phyloP scores from a whole-genome alignment of 2,113 vertebrate genomes.

The Phainopepla nitens region DNA sequence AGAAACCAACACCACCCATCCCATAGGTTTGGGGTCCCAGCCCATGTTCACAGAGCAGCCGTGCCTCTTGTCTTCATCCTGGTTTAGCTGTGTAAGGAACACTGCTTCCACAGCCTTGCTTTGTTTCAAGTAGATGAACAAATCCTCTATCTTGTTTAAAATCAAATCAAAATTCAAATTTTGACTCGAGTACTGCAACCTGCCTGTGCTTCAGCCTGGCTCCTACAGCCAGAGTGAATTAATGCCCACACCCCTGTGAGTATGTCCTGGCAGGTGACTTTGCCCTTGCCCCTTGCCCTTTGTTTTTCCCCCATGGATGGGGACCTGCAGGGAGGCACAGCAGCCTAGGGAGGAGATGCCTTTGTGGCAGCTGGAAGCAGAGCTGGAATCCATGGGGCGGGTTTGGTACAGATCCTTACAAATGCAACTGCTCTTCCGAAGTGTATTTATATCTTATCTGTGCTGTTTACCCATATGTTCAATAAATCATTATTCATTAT shows the following conservation, averaged over 20 bases:
- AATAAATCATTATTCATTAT: slow-evolving; percentile 72
- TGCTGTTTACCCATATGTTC: slow-evolving; percentile 63
- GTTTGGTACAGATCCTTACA: not conserved
- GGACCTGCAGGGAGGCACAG: not conserved
- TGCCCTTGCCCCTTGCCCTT: not conserved
- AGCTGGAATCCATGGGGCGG: not conserved
- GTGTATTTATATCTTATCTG: slow-evolving; percentile 60
- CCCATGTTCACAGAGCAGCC: fast-evolving
- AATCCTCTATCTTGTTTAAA: not conserved
- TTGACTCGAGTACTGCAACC: not conserved
- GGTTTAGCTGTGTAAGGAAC: not conserved
- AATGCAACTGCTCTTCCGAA: not conserved
- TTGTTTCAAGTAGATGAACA: not conserved
- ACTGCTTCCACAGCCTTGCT: not conserved
- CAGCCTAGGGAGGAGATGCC: not conserved
- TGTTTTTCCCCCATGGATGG: fast-evolving
- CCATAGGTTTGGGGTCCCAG: not conserved
- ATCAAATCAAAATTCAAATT: not conserved
- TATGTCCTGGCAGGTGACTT: not conserved
- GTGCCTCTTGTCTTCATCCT: not conserved
- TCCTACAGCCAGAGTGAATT: not conserved
- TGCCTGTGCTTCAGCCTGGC: not conserved
- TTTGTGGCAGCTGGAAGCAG: not conserved
- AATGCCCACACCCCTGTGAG: not conserved
- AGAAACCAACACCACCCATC: not conserved